phyloP scores from a whole-genome alignment of 2,797 vertebrate genomes.

The Ptychadena robeensis region DNA sequence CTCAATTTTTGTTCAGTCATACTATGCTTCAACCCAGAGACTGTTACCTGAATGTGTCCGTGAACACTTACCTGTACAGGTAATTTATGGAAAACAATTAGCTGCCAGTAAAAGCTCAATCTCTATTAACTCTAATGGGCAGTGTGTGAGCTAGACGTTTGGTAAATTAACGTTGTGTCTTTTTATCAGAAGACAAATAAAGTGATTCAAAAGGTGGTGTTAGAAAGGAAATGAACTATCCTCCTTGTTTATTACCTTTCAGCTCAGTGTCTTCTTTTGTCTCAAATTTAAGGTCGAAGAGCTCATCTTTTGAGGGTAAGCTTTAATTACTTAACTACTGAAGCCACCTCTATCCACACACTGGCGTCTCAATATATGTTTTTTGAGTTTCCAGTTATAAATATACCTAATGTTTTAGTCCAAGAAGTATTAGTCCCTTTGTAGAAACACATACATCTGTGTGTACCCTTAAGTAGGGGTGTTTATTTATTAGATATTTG shows the following conservation, averaged over 20 bases:
- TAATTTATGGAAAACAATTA: background rate
- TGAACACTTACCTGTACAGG: background rate
- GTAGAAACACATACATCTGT: background rate
- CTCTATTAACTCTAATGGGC: background rate
- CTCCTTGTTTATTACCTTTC: conserved; percentile 51
- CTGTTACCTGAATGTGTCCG: background rate
- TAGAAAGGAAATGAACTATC: conserved; percentile 59
- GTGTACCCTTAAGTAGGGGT: background rate
- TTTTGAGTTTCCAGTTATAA: background rate
- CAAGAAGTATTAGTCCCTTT: background rate
- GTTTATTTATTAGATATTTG: no score
- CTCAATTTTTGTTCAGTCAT: background rate
- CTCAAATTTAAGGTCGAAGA: conserved; percentile 41
- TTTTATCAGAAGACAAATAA: conserved; percentile 47
- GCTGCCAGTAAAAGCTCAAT: background rate
- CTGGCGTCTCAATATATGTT: conserved; percentile 23
- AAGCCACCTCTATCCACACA: background rate
- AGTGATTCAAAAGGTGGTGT: conserved; percentile 50
- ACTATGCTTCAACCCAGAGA: background rate
- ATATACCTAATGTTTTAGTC: background rate
- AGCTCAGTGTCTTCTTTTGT: conserved; percentile 50
- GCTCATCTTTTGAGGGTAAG: conserved; percentile 42
- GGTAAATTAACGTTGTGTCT: conserved; percentile 8
- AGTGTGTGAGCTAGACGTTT: conserved; percentile 12
- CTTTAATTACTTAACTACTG: conserved; percentile 49